A percentile compares a stretch with the other conserved stretches of the same genome.
Evolutionary conservation across 2,113 vertebrate species (phyloP).

Genomic region (Oncorhynchus masou): DNA sequence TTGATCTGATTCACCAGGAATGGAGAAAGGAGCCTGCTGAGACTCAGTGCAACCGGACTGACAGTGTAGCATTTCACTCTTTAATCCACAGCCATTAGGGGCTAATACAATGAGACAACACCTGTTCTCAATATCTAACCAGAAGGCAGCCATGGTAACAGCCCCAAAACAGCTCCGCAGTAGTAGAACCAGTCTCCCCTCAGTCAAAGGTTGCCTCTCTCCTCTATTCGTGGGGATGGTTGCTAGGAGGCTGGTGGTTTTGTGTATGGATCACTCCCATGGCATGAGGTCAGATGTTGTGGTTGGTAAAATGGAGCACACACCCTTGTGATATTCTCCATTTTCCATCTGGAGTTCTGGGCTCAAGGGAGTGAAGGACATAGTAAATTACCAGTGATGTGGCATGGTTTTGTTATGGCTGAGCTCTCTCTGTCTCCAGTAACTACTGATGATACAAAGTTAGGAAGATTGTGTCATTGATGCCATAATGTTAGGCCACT

Average conservation of each 20-base stretch:
- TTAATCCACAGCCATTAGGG: neutral
- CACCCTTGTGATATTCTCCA: conserved; percentile 35
- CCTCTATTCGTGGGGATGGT: conserved; percentile 6
- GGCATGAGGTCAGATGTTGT: conserved; percentile 51
- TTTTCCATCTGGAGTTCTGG: conserved; percentile 52
- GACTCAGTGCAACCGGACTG: neutral
- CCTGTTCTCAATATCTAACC: conserved; percentile 33
- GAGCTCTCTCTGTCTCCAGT: neutral
- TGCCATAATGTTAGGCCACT: conserved; percentile 2
- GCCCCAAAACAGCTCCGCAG: neutral
- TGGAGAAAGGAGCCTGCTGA: neutral
- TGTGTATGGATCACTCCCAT: conserved; percentile 17
- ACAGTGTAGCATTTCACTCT: neutral
- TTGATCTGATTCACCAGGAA: neutral
- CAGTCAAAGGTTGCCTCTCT: conserved; percentile 16
- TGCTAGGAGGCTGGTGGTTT: conserved; percentile 36
- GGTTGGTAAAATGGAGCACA: conserved; percentile 47
- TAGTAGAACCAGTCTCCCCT: neutral
- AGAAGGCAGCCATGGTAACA: neutral
- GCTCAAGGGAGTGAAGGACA: conserved; percentile 23
- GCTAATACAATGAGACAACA: conserved; percentile 1
- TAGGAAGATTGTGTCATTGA: neutral
- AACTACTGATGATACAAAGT: conserved; percentile 10
- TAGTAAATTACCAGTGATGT: conserved; percentile 22
- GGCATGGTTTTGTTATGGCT: conserved; percentile 13